A percentile compares a stretch with the other conserved stretches of the same genome.
Evolutionary conservation across 2,113 vertebrate genomes (phyloP).

Genomic region (Chamaetylas fuelleborni): DNA sequence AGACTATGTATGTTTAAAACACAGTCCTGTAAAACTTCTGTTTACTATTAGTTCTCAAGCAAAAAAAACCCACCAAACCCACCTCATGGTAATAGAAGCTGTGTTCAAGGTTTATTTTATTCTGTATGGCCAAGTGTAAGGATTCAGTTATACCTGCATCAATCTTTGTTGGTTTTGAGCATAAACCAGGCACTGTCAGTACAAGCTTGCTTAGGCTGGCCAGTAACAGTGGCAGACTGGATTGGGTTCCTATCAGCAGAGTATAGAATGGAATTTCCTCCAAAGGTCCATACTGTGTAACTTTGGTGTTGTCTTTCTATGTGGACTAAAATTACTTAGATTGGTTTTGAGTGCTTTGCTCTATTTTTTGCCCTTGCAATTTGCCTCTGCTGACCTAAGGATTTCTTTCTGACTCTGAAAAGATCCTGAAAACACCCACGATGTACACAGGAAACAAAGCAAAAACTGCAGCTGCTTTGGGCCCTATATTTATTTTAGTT

Average conservation of each 20-base stretch:
- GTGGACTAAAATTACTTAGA: not conserved
- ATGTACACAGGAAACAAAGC: not conserved
- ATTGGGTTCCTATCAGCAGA: not conserved
- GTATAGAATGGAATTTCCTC: not conserved
- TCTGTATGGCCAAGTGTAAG: not conserved
- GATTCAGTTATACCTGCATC: not conserved
- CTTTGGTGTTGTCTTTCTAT: not conserved
- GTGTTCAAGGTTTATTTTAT: not conserved
- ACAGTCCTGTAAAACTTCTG: not conserved
- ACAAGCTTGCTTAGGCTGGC: not conserved
- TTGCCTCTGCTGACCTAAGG: not conserved
- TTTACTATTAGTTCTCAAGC: not conserved
- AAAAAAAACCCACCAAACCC: accelerated
- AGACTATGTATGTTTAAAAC: not conserved
- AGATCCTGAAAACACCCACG: not conserved
- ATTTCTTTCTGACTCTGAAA: not conserved
- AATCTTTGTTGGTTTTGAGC: not conserved
- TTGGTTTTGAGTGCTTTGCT: not conserved
- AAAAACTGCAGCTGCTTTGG: not conserved
- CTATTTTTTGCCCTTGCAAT: not conserved
- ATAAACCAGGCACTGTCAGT: not conserved
- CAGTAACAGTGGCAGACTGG: not conserved
- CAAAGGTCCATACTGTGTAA: accelerated
- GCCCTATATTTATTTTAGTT: not conserved
- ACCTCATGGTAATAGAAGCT: not conserved